These are phyloP conservation scores for Nemopilema nomurai DNA, from an alignment of 30 jellyfish, hydroid and myxozoan species.

Conservation along the genomic window DNA sequence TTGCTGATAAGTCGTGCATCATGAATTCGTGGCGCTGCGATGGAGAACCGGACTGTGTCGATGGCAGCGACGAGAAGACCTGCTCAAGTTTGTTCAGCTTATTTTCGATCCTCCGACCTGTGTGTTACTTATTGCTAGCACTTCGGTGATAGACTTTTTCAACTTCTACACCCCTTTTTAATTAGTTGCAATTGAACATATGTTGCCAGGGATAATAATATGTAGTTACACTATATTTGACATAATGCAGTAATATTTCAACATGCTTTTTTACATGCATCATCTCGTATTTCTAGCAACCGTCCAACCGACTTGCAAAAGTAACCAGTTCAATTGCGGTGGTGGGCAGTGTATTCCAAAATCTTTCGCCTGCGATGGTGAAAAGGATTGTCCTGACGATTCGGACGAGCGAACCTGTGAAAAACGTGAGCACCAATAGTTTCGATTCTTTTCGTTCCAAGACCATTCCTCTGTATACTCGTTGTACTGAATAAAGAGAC, in stretches of 20 bases:
- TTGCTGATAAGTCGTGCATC: slow-evolving; percentile 56
- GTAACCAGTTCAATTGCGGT: slow-evolving; percentile 38
- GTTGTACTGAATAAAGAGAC: too few relatives aligned
- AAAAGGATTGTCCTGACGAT: slow-evolving; percentile 58
- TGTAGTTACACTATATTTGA: too few relatives aligned
- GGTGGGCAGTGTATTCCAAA: slow-evolving; percentile 60
- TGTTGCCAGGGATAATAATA: too few relatives aligned
- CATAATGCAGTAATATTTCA: too few relatives aligned
- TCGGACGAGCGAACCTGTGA: slow-evolving; percentile 53
- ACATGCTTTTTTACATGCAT: too few relatives aligned
- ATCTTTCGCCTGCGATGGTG: slow-evolving; percentile 60
- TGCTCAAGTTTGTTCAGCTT: slow-evolving; percentile 48
- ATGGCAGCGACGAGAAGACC: slow-evolving; percentile 76
- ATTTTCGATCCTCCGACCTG: too few relatives aligned
- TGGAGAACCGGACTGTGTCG: slow-evolving; percentile 83
- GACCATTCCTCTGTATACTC: too few relatives aligned
- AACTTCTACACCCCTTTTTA: too few relatives aligned
- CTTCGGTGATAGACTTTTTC: too few relatives aligned
- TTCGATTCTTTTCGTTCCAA: neutral
- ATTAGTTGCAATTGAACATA: too few relatives aligned
- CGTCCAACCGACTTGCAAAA: slow-evolving; percentile 32
- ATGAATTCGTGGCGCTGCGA: slow-evolving; percentile 75
- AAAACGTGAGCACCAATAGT: slow-evolving; percentile 6
- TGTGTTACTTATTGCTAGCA: neutral
- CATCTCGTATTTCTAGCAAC: too few relatives aligned